These are phyloP conservation scores for Polypterus senegalus DNA, from an alignment of 2,113 vertebrate genomes.

Conservation along the genomic window DNA sequence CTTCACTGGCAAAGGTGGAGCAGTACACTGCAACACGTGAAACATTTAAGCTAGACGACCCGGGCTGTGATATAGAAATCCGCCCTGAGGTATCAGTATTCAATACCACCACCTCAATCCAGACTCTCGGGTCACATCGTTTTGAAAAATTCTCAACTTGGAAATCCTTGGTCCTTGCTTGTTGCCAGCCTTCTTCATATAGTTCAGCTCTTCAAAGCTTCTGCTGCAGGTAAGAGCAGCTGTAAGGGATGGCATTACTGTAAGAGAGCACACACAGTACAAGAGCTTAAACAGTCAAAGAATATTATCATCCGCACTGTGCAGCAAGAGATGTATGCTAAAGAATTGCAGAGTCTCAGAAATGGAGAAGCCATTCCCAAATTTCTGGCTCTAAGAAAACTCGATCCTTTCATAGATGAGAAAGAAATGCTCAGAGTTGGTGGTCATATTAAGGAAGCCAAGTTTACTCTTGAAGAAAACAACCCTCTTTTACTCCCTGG, in stretches of 20 bases:
- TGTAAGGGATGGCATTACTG: constrained; percentile 7
- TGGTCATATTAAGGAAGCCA: constrained; percentile 1
- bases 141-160: constrained; percentile 16
- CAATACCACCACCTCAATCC: neutral
- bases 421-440: constrained; percentile 8
- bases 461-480: neutral
- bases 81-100: neutral
- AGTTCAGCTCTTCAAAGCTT: neutral
- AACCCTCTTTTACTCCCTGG: constrained; percentile 12
- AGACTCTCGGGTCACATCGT: neutral
- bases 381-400: neutral
- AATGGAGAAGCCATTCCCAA: neutral
- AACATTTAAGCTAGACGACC: constrained; percentile 4
- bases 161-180: neutral
- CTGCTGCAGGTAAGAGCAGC: neutral
- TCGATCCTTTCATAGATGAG: constrained; percentile 7
- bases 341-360: neutral
- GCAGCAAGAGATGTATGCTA: neutral
- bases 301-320: neutral
- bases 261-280: neutral
- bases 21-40: neutral
- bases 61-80: constrained; percentile 1
- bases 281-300: neutral
- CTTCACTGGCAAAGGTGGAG: neutral
- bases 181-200: constrained; percentile 10